Evolutionary conservation across 2,797 vertebrate species (phyloP).

Genomic region (Eremophila alpestris): DNA sequence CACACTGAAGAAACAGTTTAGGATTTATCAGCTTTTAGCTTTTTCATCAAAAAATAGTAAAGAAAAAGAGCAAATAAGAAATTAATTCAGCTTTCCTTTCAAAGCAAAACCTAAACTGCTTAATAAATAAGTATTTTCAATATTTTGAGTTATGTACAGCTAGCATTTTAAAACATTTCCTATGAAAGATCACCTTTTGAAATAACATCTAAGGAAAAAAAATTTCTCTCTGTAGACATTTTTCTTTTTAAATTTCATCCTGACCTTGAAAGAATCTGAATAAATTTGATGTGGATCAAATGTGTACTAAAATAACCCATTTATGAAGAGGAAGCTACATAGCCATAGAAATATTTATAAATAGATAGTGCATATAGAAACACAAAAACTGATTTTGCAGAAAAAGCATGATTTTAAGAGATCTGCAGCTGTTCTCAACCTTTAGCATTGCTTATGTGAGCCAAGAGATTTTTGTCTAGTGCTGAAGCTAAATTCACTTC

Average conservation of each 20-base stretch:
- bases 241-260: slow-evolving; percentile 11
- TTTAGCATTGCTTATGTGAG: slow-evolving; percentile 69
- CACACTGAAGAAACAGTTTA: background rate
- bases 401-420: slow-evolving; percentile 73
- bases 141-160: background rate
- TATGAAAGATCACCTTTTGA: background rate
- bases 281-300: slow-evolving; percentile 22
- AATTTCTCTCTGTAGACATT: background rate
- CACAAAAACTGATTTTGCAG: slow-evolving; percentile 71
- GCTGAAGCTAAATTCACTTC: slow-evolving; percentile 74
- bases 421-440: slow-evolving; percentile 73
- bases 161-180: background rate
- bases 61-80: background rate
- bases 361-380: slow-evolving; percentile 61
- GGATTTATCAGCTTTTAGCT: background rate
- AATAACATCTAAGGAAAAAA: background rate
- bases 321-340: slow-evolving; percentile 35
- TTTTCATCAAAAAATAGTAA: background rate
- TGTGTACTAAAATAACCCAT: slow-evolving; percentile 36
- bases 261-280: slow-evolving; percentile 24
- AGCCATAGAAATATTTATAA: slow-evolving; percentile 66
- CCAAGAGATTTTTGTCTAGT: slow-evolving; percentile 72
- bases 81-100: background rate
- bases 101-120: background rate
- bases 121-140: background rate